Percentiles rank a stretch among this genome's conserved stretches.
Conservation (phyloP, 2,797 vertebrate genomes). For the Neosalanx taihuensis region DNA sequence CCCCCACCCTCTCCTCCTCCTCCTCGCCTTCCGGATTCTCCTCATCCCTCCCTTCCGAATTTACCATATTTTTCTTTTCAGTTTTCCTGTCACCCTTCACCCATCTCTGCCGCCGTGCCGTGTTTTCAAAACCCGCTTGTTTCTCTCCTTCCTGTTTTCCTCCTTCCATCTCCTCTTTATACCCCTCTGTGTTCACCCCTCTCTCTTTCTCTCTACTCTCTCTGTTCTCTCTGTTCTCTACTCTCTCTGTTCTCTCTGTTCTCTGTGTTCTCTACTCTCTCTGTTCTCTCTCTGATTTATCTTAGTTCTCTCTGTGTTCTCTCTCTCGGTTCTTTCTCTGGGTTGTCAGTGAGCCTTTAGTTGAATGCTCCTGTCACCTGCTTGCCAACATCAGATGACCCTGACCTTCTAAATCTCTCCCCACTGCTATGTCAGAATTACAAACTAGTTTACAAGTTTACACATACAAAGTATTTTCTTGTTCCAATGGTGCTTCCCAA, state of each 20-base stretch:
- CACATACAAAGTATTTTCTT: too few relatives aligned
- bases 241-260: slow-evolving; percentile 14
- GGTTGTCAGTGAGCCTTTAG: too few relatives aligned
- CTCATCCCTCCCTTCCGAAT: slow-evolving; percentile 31
- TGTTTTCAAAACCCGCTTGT: slow-evolving; percentile 19
- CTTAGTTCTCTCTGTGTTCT: not conserved
- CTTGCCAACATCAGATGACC: slow-evolving; percentile 24
- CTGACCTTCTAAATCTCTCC: slow-evolving; percentile 3
- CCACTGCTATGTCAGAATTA: too few relatives aligned
- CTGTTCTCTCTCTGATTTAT: slow-evolving; percentile 7
- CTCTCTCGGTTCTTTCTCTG: too few relatives aligned
- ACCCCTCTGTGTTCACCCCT: not conserved
- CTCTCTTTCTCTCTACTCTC: not conserved
- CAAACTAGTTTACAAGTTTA: too few relatives aligned
- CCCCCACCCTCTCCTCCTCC: slow-evolving; percentile 27
- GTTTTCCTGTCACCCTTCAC: slow-evolving; percentile 26
- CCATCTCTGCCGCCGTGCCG: slow-evolving; percentile 17
- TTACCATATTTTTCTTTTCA: slow-evolving; percentile 19
- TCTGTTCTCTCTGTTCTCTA: too few relatives aligned
- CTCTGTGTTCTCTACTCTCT: slow-evolving; percentile 11
- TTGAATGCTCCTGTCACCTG: slow-evolving; percentile 6
- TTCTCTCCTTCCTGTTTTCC: slow-evolving; percentile 37
- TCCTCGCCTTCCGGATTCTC: slow-evolving; percentile 39
- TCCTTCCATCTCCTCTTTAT: not conserved
- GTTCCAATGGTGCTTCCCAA: too few relatives aligned